Evolutionary conservation across 2,888 invertebrate genomes (phyloP), one percentile per base, ranked within the genome.

Genomic region (Ormyrus labotus): DNA sequence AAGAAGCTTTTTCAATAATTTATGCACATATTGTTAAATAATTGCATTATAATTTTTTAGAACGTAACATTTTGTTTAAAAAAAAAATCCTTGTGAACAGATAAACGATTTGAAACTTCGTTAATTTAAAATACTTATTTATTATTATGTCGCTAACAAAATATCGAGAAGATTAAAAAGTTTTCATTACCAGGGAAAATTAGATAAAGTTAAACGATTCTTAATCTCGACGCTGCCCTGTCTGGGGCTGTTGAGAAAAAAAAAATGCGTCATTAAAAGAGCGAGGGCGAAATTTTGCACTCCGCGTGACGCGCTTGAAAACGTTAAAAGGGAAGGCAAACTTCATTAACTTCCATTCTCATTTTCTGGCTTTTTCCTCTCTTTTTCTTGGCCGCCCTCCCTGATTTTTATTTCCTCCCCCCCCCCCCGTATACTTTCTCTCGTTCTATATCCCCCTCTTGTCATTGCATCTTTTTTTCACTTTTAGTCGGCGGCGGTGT

Each of bases 321-420:
- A 78, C 82, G 79, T 82, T 84, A 83, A 83, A 84, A 84, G 83
- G 81, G 81, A 85, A 83, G 82, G 84, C 83, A 84, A 85, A 85
- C 85, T 71, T 80, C 80, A 75, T 80, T 80, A 71, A 75, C 75
- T 74, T 80, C 68, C 80, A 70, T 75, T 80, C 71, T 79, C 75
- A 75, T 80, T 75, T 71, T 75, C 80, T 75, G 61, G 51, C 58
- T 65, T 71, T 53, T 72, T 58, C 78, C 61, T 64, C 55, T 2
- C 57, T 45, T 63, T 45, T 67, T 11, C 51, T 58, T 58, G 47
- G 67, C 9, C 61, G 45, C 58, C 76, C 70, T 63, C 13, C 9
- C 67, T 50, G 13, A 51, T 60, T 58, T 77, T 71, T 11, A 71
- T 75, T 63, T 61, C 45, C 51, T 34, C 2, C 34, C 34, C 34